Conservation (phyloP, 1,140 invertebrate genomes). For the Oedothorax gibbosus region DNA sequence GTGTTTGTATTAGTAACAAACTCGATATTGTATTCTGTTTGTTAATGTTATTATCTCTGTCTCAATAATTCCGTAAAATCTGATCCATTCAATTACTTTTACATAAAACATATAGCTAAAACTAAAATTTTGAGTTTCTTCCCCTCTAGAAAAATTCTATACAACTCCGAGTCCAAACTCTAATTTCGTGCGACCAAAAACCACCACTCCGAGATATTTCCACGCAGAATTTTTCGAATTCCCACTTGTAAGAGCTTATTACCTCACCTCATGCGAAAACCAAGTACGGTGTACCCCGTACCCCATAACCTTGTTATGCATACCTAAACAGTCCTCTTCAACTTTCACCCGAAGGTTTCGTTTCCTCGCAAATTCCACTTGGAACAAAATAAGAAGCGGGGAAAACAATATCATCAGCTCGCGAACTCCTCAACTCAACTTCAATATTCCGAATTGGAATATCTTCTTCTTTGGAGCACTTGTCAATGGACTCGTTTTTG, state of each 20-base stretch:
- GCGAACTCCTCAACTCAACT: conserved; percentile 47
- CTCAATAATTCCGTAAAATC: too few relatives aligned
- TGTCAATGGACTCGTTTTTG: conserved; percentile 50
- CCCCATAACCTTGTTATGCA: conserved; percentile 38
- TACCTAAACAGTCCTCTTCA: conserved; percentile 51
- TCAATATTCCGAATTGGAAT: conserved; percentile 18
- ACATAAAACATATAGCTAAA: too few relatives aligned
- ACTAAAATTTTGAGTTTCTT: too few relatives aligned
- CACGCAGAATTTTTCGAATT: conserved; percentile 7
- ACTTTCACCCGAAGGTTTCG: conserved; percentile 20
- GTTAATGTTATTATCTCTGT: too few relatives aligned
- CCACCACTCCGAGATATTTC: not conserved
- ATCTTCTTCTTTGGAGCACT: conserved; percentile 36
- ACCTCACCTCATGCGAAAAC: not conserved
- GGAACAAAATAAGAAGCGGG: conserved; percentile 1
- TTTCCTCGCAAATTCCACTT: conserved; percentile 24
- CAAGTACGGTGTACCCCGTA: not conserved
- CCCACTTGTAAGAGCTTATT: conserved; percentile 21
- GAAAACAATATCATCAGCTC: conserved; percentile 46
- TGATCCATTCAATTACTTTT: too few relatives aligned
- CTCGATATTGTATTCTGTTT: too few relatives aligned
- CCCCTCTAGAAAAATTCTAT: not conserved
- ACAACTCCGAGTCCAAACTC: not conserved
- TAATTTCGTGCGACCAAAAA: not conserved
- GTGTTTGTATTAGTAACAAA: too few relatives aligned